phyloP scores from a whole-genome alignment of 2,113 vertebrate species.

The Rhipidura dahli region DNA sequence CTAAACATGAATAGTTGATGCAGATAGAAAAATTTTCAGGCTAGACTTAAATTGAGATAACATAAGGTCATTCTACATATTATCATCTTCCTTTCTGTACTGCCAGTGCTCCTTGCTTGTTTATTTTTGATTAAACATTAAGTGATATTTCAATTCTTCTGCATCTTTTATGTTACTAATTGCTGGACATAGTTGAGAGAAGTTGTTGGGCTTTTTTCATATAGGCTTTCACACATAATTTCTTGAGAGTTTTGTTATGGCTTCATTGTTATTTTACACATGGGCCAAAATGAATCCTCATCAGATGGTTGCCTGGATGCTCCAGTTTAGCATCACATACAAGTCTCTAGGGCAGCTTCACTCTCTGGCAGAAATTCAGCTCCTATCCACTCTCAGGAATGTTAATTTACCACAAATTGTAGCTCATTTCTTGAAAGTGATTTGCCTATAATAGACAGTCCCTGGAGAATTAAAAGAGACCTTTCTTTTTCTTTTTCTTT shows the following conservation, averaged over 20 bases:
- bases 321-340: neutral
- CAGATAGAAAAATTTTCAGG: conserved; percentile 41
- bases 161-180: neutral
- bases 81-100: neutral
- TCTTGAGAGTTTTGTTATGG: neutral
- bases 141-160: neutral
- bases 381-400: neutral
- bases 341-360: neutral
- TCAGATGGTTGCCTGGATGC: neutral
- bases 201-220: neutral
- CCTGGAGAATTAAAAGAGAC: neutral
- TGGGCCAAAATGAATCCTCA: neutral
- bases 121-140: neutral
- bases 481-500: neutral
- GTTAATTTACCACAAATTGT: conserved; percentile 13
- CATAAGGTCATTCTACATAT: neutral
- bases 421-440: neutral
- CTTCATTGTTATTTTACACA: neutral
- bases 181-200: neutral
- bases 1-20: neutral
- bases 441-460: neutral
- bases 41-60: conserved; percentile 10
- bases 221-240: neutral
- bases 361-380: neutral
- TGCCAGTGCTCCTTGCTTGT: neutral